Evolutionary conservation across 2,113 vertebrate genomes (phyloP).

Genomic region (Lanius ludovicianus): DNA sequence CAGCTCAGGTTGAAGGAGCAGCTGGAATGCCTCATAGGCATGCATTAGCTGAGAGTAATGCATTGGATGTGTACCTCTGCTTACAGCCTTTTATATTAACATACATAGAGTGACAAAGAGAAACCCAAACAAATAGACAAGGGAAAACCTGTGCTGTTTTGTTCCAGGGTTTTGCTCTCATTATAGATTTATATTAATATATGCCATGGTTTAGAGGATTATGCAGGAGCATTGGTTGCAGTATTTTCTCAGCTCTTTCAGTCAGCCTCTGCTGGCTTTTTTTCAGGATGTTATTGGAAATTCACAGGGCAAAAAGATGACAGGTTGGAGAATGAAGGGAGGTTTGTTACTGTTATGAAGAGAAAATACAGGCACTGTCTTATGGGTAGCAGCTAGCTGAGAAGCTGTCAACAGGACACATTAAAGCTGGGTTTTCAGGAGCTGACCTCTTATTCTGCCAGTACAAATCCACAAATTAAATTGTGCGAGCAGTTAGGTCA

Average conservation of each 20-base stretch:
- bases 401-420: slow-evolving; percentile 35
- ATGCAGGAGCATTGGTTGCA: background rate
- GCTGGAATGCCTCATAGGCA: slow-evolving; percentile 53
- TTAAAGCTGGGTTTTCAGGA: slow-evolving; percentile 25
- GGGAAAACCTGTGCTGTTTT: slow-evolving; percentile 22
- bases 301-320: background rate
- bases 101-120: slow-evolving; percentile 34
- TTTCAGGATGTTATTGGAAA: slow-evolving; percentile 4
- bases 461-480: slow-evolving; percentile 60
- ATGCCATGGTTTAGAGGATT: background rate
- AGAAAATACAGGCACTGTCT: background rate
- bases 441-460: slow-evolving; percentile 43
- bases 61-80: slow-evolving; percentile 13
- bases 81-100: slow-evolving; percentile 50
- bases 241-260: slow-evolving; percentile 17
- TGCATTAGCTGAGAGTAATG: slow-evolving; percentile 49
- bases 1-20: slow-evolving; percentile 58
- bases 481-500: slow-evolving; percentile 43
- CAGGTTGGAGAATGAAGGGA: slow-evolving; percentile 23
- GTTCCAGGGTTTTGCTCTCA: background rate
- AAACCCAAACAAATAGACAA: slow-evolving; percentile 49
- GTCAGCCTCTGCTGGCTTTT: background rate
- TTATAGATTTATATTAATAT: background rate
- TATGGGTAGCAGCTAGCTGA: slow-evolving; percentile 24
- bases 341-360: background rate